phyloP scores from a whole-genome alignment of 2,888 invertebrate genomes.

The Anthoptus insignis region DNA sequence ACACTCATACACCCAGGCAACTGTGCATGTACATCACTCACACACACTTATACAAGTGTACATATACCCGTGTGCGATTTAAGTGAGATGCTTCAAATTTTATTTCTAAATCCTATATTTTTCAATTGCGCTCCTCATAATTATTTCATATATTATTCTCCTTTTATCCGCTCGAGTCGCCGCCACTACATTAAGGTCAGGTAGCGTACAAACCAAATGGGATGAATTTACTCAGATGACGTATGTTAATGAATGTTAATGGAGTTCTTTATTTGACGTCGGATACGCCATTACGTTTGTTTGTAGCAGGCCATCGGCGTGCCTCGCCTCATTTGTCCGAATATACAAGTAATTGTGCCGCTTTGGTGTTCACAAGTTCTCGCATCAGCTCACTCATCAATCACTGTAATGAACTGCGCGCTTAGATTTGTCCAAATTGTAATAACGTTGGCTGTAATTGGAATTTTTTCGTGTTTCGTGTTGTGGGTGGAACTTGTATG shows the following conservation, averaged over 20 bases:
- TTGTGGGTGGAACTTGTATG: too few relatives aligned
- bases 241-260: conserved; percentile 47
- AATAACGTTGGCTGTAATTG: background rate
- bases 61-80: too few relatives aligned
- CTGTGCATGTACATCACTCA: too few relatives aligned
- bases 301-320: conserved; percentile 38
- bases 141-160: conserved; percentile 18
- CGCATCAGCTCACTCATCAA: conserved; percentile 42
- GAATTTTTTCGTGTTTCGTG: background rate
- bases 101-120: background rate
- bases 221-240: conserved; percentile 42
- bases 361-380: conserved; percentile 13
- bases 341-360: conserved; percentile 19
- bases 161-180: conserved; percentile 1
- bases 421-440: conserved; percentile 14
- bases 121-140: conserved; percentile 36
- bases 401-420: conserved; percentile 34
- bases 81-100: background rate
- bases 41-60: too few relatives aligned
- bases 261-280: conserved; percentile 35
- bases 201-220: conserved; percentile 40
- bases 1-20: too few relatives aligned
- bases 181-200: conserved; percentile 40
- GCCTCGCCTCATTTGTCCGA: conserved; percentile 27
- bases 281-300: conserved; percentile 38